These are phyloP conservation scores for Scaptomyza tumidula DNA, from an alignment of 2,888 invertebrate species.

Conservation along the genomic window DNA sequence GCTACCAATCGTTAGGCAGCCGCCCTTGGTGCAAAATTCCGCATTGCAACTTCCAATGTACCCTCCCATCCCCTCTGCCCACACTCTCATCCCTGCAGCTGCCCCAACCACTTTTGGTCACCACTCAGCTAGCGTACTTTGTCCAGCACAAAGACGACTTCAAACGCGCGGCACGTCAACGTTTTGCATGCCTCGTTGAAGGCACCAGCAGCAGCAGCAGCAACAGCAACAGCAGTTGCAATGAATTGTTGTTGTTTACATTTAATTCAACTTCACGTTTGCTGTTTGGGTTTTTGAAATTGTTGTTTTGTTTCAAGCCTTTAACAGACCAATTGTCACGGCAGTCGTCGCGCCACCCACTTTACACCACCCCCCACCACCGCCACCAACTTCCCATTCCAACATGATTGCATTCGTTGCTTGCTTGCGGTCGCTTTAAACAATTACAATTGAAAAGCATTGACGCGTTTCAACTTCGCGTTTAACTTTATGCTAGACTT, in stretches of 20 bases:
- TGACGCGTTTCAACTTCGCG: conserved; percentile 73
- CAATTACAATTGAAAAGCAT: conserved; percentile 82
- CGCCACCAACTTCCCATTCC: conserved; percentile 15
- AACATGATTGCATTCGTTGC: conserved; percentile 27
- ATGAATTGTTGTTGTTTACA: conserved; percentile 62
- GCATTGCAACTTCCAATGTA: conserved; percentile 19
- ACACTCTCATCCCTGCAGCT: background rate
- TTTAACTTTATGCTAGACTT: conserved; percentile 51
- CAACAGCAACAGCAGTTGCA: conserved; percentile 52
- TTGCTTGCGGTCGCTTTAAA: conserved; percentile 57
- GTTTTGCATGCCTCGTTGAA: conserved; percentile 80
- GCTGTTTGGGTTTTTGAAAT: conserved; percentile 21
- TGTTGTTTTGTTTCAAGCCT: conserved; percentile 70
- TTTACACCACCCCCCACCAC: background rate
- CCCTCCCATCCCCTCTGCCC: background rate
- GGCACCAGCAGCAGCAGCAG: conserved; percentile 57
- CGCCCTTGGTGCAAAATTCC: conserved; percentile 32
- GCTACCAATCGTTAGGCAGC: conserved; percentile 43
- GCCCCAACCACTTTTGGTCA: conserved; percentile 5
- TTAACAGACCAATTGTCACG: conserved; percentile 79
- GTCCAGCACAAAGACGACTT: conserved; percentile 74
- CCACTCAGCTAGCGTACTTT: conserved; percentile 40
- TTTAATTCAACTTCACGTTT: conserved; percentile 70
- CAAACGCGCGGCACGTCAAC: conserved; percentile 78
- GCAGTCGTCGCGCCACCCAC: conserved; percentile 60